A percentile compares a stretch with the other conserved stretches of the same genome.
Conservation (phyloP, 2,888 invertebrate species). For the Cacoxenus indagator region DNA sequence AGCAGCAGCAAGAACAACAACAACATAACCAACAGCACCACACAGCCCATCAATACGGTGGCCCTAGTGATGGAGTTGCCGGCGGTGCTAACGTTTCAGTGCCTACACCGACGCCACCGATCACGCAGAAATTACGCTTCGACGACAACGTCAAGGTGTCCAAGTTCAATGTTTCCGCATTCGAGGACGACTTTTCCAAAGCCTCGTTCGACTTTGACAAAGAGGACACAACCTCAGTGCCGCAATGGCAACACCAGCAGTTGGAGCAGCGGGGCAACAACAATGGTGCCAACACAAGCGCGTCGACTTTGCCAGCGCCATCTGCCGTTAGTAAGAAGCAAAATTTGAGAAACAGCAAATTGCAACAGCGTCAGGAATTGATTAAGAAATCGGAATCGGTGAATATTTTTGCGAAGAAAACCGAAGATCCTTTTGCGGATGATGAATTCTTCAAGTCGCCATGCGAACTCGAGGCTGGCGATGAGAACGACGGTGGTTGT, state of each 20-base stretch:
- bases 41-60: background rate
- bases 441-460: slow-evolving; percentile 84
- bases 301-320: slow-evolving; percentile 25
- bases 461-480: slow-evolving; percentile 39
- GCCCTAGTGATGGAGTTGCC: background rate
- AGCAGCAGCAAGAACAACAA: slow-evolving; percentile 42
- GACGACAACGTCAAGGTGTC: slow-evolving; percentile 80
- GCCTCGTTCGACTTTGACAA: slow-evolving; percentile 70
- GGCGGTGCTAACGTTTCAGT: slow-evolving; percentile 11
- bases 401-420: slow-evolving; percentile 88
- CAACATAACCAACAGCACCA: slow-evolving; percentile 39
- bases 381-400: slow-evolving; percentile 91
- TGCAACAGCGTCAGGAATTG: slow-evolving; percentile 74
- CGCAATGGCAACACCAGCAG: slow-evolving; percentile 52
- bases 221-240: slow-evolving; percentile 56
- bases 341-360: slow-evolving; percentile 66
- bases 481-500: slow-evolving; percentile 23
- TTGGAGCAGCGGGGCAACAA: slow-evolving; percentile 12
- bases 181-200: slow-evolving; percentile 75
- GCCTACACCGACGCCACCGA: slow-evolving; percentile 52
- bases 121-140: slow-evolving; percentile 72
- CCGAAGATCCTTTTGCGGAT: slow-evolving; percentile 91
- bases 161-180: slow-evolving; percentile 69
- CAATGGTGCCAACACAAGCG: background rate
- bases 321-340: slow-evolving; percentile 46